Conservation (phyloP, 1,140 invertebrate species). For the Nebria ingens region DNA sequence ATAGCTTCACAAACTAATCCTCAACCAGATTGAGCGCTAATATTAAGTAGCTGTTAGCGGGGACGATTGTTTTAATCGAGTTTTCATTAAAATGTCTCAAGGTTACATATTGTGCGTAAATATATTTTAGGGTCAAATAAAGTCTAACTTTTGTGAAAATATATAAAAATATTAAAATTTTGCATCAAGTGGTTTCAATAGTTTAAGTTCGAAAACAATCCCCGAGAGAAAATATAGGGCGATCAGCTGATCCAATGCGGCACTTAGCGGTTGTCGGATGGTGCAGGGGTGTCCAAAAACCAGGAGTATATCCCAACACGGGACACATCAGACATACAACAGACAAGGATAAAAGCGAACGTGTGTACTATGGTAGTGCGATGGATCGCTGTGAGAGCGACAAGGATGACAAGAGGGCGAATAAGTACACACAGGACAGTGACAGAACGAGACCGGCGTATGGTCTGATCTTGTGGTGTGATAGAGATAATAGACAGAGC, state of each 20-base stretch:
- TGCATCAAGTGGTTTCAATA: too few relatives aligned
- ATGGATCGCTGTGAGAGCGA: neutral
- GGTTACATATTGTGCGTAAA: too few relatives aligned
- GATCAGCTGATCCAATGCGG: conserved; percentile 7
- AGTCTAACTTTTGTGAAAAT: too few relatives aligned
- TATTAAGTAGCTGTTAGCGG: too few relatives aligned
- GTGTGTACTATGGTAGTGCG: neutral
- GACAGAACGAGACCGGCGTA: conserved; percentile 7
- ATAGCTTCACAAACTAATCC: too few relatives aligned
- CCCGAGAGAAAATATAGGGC: neutral
- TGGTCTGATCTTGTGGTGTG: conserved; percentile 9
- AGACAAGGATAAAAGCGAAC: conserved; percentile 10
- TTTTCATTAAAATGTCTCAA: too few relatives aligned
- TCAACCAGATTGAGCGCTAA: too few relatives aligned
- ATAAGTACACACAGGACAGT: neutral
- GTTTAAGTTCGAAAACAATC: neutral
- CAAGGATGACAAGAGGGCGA: neutral
- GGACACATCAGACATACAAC: neutral
- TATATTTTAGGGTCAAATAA: too few relatives aligned
- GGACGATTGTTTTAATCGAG: too few relatives aligned
- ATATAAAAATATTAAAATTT: too few relatives aligned
- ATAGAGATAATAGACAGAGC: conserved; percentile 21
- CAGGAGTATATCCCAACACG: neutral
- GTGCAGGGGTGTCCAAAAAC: neutral
- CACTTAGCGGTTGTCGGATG: conserved; percentile 8